A percentile compares a stretch with the other conserved stretches of the same genome.
These are phyloP conservation scores for Drosophila infuscata DNA, from an alignment of 2,888 invertebrate species.

Conservation along the genomic window DNA sequence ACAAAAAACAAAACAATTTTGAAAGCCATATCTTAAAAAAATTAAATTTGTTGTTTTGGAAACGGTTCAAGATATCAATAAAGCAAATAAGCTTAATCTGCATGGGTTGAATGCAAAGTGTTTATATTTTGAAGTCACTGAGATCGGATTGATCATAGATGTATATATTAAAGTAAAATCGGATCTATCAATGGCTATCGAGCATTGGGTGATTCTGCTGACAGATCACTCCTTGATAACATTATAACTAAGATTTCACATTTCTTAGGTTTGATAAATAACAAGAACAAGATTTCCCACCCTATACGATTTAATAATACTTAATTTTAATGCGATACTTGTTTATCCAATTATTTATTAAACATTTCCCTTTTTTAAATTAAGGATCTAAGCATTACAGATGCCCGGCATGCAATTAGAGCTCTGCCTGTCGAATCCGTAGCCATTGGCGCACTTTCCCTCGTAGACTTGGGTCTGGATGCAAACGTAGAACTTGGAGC, in stretches of 20 bases:
- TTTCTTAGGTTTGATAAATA: too few relatives aligned
- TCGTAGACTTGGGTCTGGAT: constrained; percentile 24
- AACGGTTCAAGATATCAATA: background rate
- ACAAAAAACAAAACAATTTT: background rate
- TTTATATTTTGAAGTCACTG: background rate
- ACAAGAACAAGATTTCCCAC: too few relatives aligned
- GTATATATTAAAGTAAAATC: background rate
- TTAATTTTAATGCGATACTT: too few relatives aligned
- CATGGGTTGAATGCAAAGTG: background rate
- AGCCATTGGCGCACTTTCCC: constrained; percentile 35
- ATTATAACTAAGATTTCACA: too few relatives aligned
- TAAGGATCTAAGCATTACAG: constrained; percentile 5
- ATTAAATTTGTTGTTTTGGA: background rate
- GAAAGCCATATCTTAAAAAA: background rate
- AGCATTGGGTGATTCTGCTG: too few relatives aligned
- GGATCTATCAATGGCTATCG: background rate
- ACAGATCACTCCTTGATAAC: too few relatives aligned
- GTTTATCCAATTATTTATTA: background rate
- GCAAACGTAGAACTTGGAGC: constrained; percentile 30
- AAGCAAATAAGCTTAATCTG: background rate
- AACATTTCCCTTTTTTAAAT: background rate
- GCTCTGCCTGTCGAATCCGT: constrained; percentile 22
- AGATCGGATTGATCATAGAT: background rate
- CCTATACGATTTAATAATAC: too few relatives aligned
- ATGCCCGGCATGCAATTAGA: constrained; percentile 24